Evolutionary conservation across 2,113 vertebrate genomes (phyloP).

Genomic region (Dasyprocta punctata): DNA sequence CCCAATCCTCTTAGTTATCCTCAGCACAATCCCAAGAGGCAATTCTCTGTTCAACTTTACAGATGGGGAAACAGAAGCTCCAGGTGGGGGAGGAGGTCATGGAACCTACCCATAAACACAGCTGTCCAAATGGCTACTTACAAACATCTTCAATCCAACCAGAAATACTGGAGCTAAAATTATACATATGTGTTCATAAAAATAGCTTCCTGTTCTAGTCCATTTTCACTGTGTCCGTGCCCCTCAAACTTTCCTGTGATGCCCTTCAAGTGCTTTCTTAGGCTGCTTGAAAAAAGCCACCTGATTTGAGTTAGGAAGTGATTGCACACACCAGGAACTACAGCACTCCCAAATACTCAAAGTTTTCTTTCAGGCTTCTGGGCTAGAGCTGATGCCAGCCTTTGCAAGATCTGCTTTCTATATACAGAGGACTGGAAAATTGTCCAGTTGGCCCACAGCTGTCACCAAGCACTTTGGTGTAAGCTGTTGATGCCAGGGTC

Average conservation of each 20-base stretch:
- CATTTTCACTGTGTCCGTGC: background rate
- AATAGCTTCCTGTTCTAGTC: background rate
- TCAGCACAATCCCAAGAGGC: background rate
- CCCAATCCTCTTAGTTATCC: background rate
- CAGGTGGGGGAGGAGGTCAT: background rate
- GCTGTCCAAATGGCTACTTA: background rate
- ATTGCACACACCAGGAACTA: background rate
- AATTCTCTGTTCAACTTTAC: background rate
- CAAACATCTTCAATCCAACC: slow-evolving; percentile 34
- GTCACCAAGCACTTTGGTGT: background rate
- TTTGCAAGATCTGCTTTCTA: slow-evolving; percentile 19
- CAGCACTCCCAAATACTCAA: background rate
- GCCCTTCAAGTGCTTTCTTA: background rate
- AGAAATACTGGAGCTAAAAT: background rate
- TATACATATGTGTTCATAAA: background rate
- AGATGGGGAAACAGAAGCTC: background rate
- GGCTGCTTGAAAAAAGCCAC: background rate
- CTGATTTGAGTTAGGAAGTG: background rate
- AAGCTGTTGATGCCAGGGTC: background rate
- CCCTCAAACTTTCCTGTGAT: background rate
- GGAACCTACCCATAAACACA: background rate
- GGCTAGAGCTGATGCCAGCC: background rate
- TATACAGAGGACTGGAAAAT: background rate
- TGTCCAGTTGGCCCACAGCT: background rate
- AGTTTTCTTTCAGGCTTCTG: background rate